A percentile compares a stretch with the other conserved stretches of the same genome.
Evolutionary conservation across 1,140 invertebrate species (phyloP).

Genomic region (Arctopsyche grandis): DNA sequence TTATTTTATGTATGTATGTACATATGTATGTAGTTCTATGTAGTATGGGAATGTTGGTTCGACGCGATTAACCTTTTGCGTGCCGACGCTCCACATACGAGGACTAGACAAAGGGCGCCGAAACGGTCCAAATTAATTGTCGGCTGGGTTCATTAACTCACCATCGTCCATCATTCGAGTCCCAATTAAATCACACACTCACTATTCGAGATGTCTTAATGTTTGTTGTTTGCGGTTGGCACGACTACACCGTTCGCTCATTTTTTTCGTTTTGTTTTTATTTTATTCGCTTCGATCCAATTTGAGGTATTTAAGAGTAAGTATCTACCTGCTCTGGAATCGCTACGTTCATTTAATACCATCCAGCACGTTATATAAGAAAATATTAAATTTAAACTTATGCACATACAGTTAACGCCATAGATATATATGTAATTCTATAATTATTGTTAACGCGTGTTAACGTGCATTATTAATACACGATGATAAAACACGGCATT

Average conservation of each 20-base stretch:
- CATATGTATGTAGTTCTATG: background rate
- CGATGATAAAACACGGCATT: too few relatives aligned
- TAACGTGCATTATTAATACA: too few relatives aligned
- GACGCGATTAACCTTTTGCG: constrained; percentile 32
- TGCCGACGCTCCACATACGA: constrained; percentile 29
- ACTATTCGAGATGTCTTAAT: constrained; percentile 24
- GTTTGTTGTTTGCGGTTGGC: constrained; percentile 16
- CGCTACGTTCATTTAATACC: too few relatives aligned
- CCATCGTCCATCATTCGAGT: constrained; percentile 28
- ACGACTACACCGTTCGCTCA: background rate
- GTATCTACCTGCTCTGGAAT: too few relatives aligned
- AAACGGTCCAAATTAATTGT: constrained; percentile 38
- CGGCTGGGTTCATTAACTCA: constrained; percentile 20
- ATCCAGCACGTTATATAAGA: too few relatives aligned
- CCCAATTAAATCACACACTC: constrained; percentile 36
- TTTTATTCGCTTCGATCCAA: background rate
- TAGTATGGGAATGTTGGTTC: background rate
- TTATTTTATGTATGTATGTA: too few relatives aligned
- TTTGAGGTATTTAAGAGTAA: background rate
- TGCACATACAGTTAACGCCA: too few relatives aligned
- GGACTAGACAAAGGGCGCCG: constrained; percentile 34
- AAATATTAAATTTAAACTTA: too few relatives aligned
- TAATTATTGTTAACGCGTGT: too few relatives aligned
- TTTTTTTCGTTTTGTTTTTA: background rate
- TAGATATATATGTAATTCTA: too few relatives aligned